These are phyloP conservation scores for Cerastis rubricosa DNA, from an alignment of 2,888 invertebrate species.

Conservation along the genomic window DNA sequence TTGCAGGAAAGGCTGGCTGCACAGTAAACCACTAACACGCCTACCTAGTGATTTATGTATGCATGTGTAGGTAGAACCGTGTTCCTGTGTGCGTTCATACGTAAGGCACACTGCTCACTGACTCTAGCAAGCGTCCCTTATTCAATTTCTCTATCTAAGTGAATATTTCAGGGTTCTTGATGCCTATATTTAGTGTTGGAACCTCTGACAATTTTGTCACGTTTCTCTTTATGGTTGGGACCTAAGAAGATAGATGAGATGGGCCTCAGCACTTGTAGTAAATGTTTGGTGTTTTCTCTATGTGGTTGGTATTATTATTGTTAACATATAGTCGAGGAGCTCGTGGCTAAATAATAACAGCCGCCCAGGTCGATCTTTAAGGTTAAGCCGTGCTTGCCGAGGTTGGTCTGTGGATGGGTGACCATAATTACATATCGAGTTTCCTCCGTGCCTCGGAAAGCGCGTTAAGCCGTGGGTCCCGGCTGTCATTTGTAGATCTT, in stretches of 20 bases:
- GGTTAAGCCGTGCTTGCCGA: too few species aligned
- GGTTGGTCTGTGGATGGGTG: too few species aligned
- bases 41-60: slow-evolving; percentile 32
- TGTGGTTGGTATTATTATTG: not conserved
- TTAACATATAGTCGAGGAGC: too few species aligned
- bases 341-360: too few species aligned
- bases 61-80: slow-evolving; percentile 24
- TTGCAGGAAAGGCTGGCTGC: slow-evolving; percentile 1
- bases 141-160: slow-evolving; percentile 64
- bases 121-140: slow-evolving; percentile 57
- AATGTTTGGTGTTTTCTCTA: not conserved
- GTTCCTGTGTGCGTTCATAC: slow-evolving; percentile 58
- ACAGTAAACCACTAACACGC: slow-evolving; percentile 9
- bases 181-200: slow-evolving; percentile 47
- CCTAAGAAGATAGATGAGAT: slow-evolving; percentile 5
- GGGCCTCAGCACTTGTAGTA: not conserved
- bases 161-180: slow-evolving; percentile 53
- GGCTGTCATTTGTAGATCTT: too few species aligned
- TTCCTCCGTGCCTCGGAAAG: too few species aligned
- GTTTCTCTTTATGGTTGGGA: slow-evolving; percentile 16
- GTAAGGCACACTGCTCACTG: slow-evolving; percentile 61
- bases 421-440: too few species aligned
- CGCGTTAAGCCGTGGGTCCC: too few species aligned
- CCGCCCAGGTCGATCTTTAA: too few species aligned
- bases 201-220: slow-evolving; percentile 34